Evolutionary conservation across 2,113 vertebrate genomes (phyloP).

Genomic region (Fulmarus glacialis): DNA sequence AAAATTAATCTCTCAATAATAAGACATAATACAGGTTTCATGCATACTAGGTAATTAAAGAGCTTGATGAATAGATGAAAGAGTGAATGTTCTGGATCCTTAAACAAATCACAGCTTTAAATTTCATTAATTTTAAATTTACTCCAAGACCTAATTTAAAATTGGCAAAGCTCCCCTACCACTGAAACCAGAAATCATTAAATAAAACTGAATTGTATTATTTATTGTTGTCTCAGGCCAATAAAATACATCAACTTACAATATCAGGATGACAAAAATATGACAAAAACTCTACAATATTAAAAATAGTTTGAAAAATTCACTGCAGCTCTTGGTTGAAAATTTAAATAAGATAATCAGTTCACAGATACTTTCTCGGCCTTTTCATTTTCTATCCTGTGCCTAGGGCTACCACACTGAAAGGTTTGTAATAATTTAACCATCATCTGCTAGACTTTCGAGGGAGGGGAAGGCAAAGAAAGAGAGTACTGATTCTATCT

Average conservation of each 20-base stretch:
- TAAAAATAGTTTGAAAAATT: conserved; percentile 27
- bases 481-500: neutral
- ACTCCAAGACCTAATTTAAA: conserved; percentile 62
- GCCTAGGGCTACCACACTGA: conserved; percentile 3
- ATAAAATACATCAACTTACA: conserved; percentile 6
- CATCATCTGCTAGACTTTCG: neutral
- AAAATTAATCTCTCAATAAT: conserved; percentile 72
- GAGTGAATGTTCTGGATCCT: conserved; percentile 61
- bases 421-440: conserved; percentile 38
- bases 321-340: neutral
- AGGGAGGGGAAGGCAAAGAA: neutral
- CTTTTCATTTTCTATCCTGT: conserved; percentile 5
- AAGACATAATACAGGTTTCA: conserved; percentile 67
- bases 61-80: conserved; percentile 67
- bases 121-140: conserved; percentile 72
- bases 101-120: conserved; percentile 67
- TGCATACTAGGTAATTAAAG: conserved; percentile 58
- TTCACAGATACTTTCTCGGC: neutral
- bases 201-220: conserved; percentile 30
- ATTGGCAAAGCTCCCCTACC: conserved; percentile 21
- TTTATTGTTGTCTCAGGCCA: conserved; percentile 41
- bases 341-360: conserved; percentile 31
- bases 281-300: neutral
- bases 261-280: neutral
- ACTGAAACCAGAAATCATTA: conserved; percentile 41